These are phyloP conservation scores for Eulemur rubriventer DNA, from an alignment of 2,797 vertebrate species.

Conservation along the genomic window DNA sequence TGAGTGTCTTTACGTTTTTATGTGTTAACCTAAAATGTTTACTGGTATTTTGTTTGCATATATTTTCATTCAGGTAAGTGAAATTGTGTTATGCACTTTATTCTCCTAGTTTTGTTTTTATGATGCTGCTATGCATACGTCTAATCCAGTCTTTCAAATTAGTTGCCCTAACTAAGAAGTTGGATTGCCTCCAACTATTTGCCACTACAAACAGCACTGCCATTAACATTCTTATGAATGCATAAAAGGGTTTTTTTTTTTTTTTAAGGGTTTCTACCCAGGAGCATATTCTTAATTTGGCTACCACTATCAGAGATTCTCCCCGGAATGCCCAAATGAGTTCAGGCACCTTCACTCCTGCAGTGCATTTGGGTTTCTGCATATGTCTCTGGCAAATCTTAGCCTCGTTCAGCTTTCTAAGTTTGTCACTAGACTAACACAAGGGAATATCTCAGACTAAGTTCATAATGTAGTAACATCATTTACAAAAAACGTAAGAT, in stretches of 20 bases:
- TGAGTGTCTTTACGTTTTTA: background rate
- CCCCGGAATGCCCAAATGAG: background rate
- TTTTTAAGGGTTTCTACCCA: background rate
- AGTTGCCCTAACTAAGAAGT: background rate
- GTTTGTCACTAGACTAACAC: background rate
- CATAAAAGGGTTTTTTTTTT: background rate
- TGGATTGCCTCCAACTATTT: background rate
- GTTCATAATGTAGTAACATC: background rate
- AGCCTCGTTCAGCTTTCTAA: background rate
- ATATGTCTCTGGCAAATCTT: background rate
- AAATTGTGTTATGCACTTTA: background rate
- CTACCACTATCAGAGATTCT: background rate
- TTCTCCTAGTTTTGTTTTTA: background rate
- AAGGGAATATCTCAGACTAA: background rate
- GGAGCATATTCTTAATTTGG: background rate
- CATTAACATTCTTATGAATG: background rate
- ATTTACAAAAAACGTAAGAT: background rate
- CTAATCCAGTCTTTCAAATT: background rate
- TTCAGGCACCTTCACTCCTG: no score
- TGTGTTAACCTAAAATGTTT: background rate
- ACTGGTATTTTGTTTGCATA: background rate
- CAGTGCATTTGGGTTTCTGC: background rate
- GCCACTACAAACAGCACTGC: background rate
- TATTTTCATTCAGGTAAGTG: background rate
- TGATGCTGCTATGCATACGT: background rate